Evolutionary conservation across 2,888 invertebrate species (phyloP).

Genomic region (Hololepta plana): DNA sequence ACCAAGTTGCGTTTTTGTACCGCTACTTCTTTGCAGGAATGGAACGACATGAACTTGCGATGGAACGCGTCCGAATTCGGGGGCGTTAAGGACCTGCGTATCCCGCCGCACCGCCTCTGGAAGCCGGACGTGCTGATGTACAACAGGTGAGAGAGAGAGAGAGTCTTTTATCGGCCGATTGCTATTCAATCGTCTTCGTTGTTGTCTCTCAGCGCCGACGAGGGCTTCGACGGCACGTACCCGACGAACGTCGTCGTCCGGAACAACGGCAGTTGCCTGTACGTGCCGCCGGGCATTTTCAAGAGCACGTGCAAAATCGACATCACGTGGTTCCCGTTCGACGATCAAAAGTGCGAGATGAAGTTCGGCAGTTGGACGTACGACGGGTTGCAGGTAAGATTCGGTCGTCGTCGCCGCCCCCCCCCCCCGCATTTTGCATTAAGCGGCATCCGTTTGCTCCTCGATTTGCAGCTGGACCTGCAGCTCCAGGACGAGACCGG

Average conservation of each 20-base stretch:
- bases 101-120: slow-evolving; percentile 93
- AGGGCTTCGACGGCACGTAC: slow-evolving; percentile 99
- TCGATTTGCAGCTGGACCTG: slow-evolving; percentile 69
- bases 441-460: slow-evolving; percentile 1
- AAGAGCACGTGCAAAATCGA: slow-evolving; percentile 99
- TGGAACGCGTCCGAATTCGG: slow-evolving; percentile 96
- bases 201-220: slow-evolving; percentile 75
- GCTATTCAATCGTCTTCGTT: slow-evolving; percentile 28
- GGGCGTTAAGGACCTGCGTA: slow-evolving; percentile 81
- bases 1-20: too few relatives aligned
- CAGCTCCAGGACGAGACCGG: slow-evolving; percentile 84
- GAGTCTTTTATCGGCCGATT: slow-evolving; percentile 14
- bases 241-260: slow-evolving; percentile 99
- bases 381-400: slow-evolving; percentile 85
- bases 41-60: slow-evolving; percentile 92
- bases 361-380: slow-evolving; percentile 99
- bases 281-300: slow-evolving; percentile 99
- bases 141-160: slow-evolving; percentile 60
- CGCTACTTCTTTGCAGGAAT: slow-evolving; percentile 59
- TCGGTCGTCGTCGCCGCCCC: background rate
- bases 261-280: slow-evolving; percentile 95
- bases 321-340: slow-evolving; percentile 99
- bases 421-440: slow-evolving; percentile 1
- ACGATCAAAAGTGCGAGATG: slow-evolving; percentile 99
- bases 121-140: slow-evolving; percentile 99